These are phyloP conservation scores for Siniperca scherzeri DNA, from an alignment of 2,797 vertebrate genomes.

Conservation along the genomic window DNA sequence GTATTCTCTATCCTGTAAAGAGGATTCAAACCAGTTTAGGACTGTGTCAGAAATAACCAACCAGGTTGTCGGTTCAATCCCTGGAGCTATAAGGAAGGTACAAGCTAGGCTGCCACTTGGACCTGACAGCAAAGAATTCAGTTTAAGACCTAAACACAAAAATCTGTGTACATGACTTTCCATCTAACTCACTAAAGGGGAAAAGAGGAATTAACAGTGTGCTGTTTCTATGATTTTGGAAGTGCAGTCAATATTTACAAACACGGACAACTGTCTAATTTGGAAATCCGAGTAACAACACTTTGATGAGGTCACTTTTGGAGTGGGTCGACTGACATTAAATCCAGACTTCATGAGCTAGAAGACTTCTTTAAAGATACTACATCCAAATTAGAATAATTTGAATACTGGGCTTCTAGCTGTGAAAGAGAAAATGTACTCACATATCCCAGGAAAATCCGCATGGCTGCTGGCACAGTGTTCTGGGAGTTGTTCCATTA, in stretches of 20 bases:
- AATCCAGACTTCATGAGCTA: background rate
- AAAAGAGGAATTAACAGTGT: background rate
- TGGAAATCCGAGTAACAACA: background rate
- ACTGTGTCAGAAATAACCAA: background rate
- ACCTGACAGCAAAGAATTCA: background rate
- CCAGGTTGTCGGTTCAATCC: background rate
- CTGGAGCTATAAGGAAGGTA: background rate
- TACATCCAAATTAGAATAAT: conserved; percentile 12
- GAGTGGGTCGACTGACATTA: background rate
- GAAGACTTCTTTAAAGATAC: background rate
- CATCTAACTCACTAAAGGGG: background rate
- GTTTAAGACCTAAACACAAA: background rate
- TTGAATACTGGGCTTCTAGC: conserved; percentile 37
- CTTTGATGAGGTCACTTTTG: background rate
- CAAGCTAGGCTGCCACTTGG: background rate
- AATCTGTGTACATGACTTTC: background rate
- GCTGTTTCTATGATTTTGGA: background rate
- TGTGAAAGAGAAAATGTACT: conserved; percentile 35
- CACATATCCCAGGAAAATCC: conserved; percentile 22
- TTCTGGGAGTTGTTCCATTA: conserved; percentile 28
- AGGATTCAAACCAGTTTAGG: background rate
- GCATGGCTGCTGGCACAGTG: conserved; percentile 17
- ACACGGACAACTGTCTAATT: background rate
- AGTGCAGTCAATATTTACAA: background rate
- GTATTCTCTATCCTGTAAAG: conserved; percentile 12